A percentile compares a stretch with the other conserved stretches of the same genome.
Evolutionary conservation across 2,888 invertebrate species (phyloP).

Genomic region (Volucella inflata): DNA sequence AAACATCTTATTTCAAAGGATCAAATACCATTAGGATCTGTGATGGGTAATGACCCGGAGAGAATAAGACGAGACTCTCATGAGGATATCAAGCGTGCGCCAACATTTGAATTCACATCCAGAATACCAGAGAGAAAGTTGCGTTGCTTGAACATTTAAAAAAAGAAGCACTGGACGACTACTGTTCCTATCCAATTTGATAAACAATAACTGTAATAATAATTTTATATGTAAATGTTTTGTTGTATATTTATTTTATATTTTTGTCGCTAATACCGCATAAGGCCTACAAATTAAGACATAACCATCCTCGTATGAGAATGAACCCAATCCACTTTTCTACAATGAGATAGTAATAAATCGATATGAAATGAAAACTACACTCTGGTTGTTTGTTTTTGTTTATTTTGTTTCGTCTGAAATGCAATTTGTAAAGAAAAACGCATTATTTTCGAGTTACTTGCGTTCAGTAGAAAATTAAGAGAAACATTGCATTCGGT

Average conservation of each 20-base stretch:
- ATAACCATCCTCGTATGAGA: not conserved
- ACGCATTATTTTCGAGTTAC: constrained; percentile 10
- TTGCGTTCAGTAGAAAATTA: constrained; percentile 48
- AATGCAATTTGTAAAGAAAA: constrained; percentile 54
- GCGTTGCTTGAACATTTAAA: constrained; percentile 91
- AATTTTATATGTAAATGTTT: too few relatives aligned
- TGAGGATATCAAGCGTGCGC: constrained; percentile 84
- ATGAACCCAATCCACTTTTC: constrained; percentile 42
- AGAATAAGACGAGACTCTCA: constrained; percentile 83
- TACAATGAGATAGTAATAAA: constrained; percentile 38
- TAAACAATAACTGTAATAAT: constrained; percentile 45
- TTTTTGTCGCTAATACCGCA: constrained; percentile 49
- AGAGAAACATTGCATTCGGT: constrained; percentile 35
- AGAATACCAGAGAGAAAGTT: constrained; percentile 89
- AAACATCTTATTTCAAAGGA: constrained; percentile 79
- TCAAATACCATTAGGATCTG: constrained; percentile 80
- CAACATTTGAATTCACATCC: constrained; percentile 88
- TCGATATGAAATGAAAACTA: constrained; percentile 18
- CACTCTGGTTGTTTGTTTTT: constrained; percentile 5
- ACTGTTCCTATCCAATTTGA: constrained; percentile 1
- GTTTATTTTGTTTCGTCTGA: constrained; percentile 36
- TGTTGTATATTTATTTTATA: constrained; percentile 35
- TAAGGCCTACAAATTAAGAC: constrained; percentile 46
- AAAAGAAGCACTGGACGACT: constrained; percentile 7
- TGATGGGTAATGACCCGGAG: constrained; percentile 84